Conservation (phyloP, 2,888 invertebrate species). For the Cerastis rubricosa region DNA sequence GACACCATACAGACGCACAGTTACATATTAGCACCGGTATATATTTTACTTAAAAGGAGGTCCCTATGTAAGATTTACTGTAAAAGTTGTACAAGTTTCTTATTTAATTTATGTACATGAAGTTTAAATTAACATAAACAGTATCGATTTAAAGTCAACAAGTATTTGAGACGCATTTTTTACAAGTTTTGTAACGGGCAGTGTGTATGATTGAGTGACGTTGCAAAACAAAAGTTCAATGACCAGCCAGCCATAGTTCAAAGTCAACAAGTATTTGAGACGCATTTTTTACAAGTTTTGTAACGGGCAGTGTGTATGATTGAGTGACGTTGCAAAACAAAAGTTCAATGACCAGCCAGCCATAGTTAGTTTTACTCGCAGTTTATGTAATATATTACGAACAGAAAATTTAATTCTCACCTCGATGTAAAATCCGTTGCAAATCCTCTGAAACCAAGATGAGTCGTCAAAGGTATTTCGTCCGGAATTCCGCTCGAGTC, state of each 20-base stretch:
- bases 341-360: neutral
- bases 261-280: neutral
- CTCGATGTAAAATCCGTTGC: constrained; percentile 15
- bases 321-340: constrained; percentile 24
- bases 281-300: constrained; percentile 22
- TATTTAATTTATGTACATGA: too few relatives aligned
- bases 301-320: neutral
- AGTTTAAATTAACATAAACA: too few relatives aligned
- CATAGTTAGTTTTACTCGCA: too few relatives aligned
- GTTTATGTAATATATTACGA: too few relatives aligned
- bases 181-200: neutral
- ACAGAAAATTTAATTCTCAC: neutral
- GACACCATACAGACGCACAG: too few relatives aligned
- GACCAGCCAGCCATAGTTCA: neutral
- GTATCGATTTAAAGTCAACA: neutral
- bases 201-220: constrained; percentile 9
- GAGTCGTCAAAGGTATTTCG: constrained; percentile 49
- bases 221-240: constrained; percentile 16
- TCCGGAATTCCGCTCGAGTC: constrained; percentile 38
- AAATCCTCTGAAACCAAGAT: constrained; percentile 33
- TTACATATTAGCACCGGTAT: too few relatives aligned
- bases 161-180: constrained; percentile 18
- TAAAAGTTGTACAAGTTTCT: too few relatives aligned
- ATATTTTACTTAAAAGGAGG: too few relatives aligned
- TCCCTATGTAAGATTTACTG: too few relatives aligned